These are phyloP conservation scores for Naso thynnoides DNA, from an alignment of 2,797 vertebrate species.

Conservation along the genomic window DNA sequence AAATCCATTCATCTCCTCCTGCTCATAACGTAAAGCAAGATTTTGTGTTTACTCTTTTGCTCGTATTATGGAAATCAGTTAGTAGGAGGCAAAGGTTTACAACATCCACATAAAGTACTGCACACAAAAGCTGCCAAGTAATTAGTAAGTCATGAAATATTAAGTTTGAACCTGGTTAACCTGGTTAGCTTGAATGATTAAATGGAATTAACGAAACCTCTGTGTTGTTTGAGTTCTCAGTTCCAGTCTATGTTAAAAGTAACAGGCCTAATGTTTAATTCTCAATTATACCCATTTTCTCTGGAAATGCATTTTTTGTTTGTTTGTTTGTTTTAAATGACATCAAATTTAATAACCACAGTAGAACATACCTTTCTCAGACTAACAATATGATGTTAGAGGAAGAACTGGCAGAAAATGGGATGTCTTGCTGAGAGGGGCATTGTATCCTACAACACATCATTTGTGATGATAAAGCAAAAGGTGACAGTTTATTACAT, in stretches of 20 bases:
- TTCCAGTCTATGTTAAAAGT: background rate
- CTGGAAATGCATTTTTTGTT: constrained; percentile 15
- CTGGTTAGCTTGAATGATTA: too few relatives aligned
- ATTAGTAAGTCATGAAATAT: constrained; percentile 3
- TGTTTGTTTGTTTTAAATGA: too few relatives aligned
- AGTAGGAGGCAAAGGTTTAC: background rate
- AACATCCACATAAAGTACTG: background rate
- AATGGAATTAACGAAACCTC: too few relatives aligned
- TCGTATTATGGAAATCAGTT: constrained; percentile 3
- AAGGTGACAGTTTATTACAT: constrained; percentile 55
- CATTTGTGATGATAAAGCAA: constrained; percentile 50
- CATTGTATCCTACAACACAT: constrained; percentile 23
- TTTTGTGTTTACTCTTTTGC: background rate
- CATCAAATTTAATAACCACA: too few relatives aligned
- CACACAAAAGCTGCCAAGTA: background rate
- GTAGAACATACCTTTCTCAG: constrained; percentile 9
- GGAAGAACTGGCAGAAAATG: background rate
- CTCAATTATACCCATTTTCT: background rate
- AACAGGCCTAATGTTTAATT: background rate
- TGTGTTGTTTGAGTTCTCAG: background rate
- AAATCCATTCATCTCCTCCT: background rate
- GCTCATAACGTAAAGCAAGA: constrained; percentile 1
- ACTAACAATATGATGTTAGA: constrained; percentile 16
- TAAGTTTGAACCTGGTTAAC: too few relatives aligned
- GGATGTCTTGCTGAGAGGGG: constrained; percentile 1